These are phyloP conservation scores for Nemopilema nomurai DNA, from an alignment of 30 jellyfish, hydroid and myxozoan species.

Conservation along the genomic window DNA sequence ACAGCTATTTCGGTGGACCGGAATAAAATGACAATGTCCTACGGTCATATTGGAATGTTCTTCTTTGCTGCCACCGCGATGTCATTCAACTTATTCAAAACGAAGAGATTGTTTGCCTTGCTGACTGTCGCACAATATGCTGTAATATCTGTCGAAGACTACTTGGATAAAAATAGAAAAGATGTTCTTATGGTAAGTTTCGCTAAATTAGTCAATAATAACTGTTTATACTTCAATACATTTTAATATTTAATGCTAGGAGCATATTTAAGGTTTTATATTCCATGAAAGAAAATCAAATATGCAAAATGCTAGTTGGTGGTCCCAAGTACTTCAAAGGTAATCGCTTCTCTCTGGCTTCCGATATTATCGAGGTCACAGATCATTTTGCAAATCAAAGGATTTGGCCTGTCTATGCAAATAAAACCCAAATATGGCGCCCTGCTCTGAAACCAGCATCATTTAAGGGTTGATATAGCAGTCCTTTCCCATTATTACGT, in stretches of 20 bases:
- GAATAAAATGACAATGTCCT: constrained; percentile 37
- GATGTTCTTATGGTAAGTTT: constrained; percentile 49
- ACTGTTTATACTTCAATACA: not conserved
- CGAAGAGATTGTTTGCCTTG: constrained; percentile 75
- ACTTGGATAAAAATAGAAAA: constrained; percentile 40
- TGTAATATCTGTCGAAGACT: constrained; percentile 50
- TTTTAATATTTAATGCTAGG: not conserved
- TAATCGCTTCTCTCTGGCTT: not conserved
- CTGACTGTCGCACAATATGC: constrained; percentile 62
- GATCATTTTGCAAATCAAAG: too few relatives aligned
- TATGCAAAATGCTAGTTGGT: not conserved
- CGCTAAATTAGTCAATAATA: too few relatives aligned
- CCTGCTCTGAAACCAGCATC: too few relatives aligned
- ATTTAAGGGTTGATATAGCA: too few relatives aligned
- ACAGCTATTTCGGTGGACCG: constrained; percentile 28
- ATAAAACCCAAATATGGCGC: too few relatives aligned
- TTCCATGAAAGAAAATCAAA: not conserved
- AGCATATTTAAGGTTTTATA: not conserved
- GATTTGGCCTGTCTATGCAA: too few relatives aligned
- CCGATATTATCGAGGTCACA: not conserved
- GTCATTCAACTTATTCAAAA: constrained; percentile 80
- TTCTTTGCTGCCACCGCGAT: constrained; percentile 86
- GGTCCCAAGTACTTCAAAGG: too few relatives aligned
- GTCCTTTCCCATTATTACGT: too few relatives aligned
- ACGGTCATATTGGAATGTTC: constrained; percentile 74